These are phyloP conservation scores for Temnothorax unifasciatus DNA, from an alignment of 2,888 invertebrate species.

Conservation along the genomic window DNA sequence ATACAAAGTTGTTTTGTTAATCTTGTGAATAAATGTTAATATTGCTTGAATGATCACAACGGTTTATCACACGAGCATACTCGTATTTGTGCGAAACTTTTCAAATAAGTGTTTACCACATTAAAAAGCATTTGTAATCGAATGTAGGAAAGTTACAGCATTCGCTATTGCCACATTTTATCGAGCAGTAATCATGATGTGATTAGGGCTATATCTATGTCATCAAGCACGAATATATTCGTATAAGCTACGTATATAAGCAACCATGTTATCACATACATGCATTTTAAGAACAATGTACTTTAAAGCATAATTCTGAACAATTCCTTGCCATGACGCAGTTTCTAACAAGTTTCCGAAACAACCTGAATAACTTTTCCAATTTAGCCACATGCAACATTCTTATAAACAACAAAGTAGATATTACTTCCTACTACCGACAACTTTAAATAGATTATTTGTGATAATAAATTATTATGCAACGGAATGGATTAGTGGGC, in stretches of 20 bases:
- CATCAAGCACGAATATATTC: neutral
- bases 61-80: too few relatives aligned
- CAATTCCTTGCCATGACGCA: neutral
- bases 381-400: constrained; percentile 11
- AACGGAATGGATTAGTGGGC: neutral
- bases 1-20: too few relatives aligned
- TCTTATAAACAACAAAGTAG: constrained; percentile 8
- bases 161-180: too few relatives aligned
- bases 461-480: neutral
- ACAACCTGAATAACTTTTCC: constrained; percentile 27
- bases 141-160: too few relatives aligned
- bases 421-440: neutral
- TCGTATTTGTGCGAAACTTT: too few relatives aligned
- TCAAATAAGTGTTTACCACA: too few relatives aligned
- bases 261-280: neutral
- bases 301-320: constrained; percentile 1
- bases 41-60: too few relatives aligned
- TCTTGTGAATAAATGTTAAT: too few relatives aligned
- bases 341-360: constrained; percentile 36
- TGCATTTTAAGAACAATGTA: neutral
- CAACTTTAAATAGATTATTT: constrained; percentile 8
- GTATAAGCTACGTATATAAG: too few relatives aligned
- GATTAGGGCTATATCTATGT: too few relatives aligned
- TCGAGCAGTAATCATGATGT: too few relatives aligned
- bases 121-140: too few relatives aligned